phyloP scores from a whole-genome alignment of 2,113 vertebrate genomes.

The Nesoenas mayeri region DNA sequence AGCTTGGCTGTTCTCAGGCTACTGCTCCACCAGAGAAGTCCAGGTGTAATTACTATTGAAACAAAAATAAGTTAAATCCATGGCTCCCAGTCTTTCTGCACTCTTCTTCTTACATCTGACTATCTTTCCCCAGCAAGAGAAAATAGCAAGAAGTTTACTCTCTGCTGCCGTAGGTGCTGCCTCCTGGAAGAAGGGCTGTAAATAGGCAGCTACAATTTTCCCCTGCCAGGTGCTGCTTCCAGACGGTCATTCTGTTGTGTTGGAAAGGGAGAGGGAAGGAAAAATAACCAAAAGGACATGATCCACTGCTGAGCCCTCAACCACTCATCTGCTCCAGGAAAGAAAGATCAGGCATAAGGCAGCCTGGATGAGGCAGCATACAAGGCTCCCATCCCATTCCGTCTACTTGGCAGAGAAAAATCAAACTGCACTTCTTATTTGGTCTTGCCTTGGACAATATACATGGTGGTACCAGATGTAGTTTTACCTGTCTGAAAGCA shows the following conservation, averaged over 20 bases:
- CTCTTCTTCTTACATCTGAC: neutral
- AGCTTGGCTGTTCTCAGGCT: neutral
- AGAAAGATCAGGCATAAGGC: neutral
- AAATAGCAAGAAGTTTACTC: neutral
- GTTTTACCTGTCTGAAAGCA: neutral
- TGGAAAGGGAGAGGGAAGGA: neutral
- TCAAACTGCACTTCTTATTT: neutral
- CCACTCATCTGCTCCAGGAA: neutral
- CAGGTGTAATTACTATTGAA: neutral
- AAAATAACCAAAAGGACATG: too few relatives aligned
- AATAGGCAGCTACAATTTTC: neutral
- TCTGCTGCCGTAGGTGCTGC: neutral
- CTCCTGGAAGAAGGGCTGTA: neutral
- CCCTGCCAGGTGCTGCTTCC: neutral
- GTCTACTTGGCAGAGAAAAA: neutral
- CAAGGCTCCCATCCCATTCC: neutral
- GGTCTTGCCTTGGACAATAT: neutral
- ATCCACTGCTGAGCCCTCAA: neutral
- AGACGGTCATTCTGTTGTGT: fast-evolving
- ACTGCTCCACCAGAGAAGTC: neutral
- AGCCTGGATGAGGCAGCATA: neutral
- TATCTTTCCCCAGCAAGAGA: neutral
- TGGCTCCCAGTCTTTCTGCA: neutral
- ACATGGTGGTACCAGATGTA: neutral
- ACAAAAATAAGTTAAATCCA: neutral